Conservation (phyloP, 2,113 vertebrate species). For the Spermophilus dauricus region DNA sequence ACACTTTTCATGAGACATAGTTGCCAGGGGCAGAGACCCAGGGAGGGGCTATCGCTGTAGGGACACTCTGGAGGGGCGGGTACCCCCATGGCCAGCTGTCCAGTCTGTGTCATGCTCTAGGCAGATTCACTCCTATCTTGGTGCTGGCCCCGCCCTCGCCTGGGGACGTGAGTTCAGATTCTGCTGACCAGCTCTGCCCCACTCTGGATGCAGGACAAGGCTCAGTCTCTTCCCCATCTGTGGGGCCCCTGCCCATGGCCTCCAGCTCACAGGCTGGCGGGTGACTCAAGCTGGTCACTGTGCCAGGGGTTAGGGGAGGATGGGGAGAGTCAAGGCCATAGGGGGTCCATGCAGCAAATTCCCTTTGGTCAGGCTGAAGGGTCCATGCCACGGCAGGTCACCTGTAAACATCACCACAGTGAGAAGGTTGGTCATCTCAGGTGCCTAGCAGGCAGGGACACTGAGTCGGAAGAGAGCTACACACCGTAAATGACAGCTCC, state of each 20-base stretch:
- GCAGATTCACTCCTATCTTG: too few relatives aligned
- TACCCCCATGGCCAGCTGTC: background rate
- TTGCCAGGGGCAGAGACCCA: accelerated
- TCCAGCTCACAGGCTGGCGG: background rate
- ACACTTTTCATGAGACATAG: background rate
- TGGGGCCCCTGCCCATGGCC: background rate
- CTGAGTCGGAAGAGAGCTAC: background rate
- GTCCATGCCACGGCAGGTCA: background rate
- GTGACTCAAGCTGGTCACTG: background rate
- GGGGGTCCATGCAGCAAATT: background rate
- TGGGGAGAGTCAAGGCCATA: background rate
- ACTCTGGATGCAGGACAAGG: background rate
- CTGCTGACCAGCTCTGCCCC: background rate
- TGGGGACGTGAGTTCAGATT: background rate
- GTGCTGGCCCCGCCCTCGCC: background rate
- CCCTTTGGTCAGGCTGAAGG: background rate
- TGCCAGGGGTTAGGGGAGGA: too few relatives aligned
- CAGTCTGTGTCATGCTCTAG: background rate
- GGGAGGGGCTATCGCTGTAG: background rate
- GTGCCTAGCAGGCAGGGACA: too few relatives aligned
- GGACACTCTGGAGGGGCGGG: background rate
- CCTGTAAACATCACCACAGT: background rate
- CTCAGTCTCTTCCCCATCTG: background rate
- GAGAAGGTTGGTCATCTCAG: accelerated
- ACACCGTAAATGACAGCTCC: background rate